These are phyloP conservation scores for Staurois parvus DNA, from an alignment of 2,797 vertebrate species.

Conservation along the genomic window DNA sequence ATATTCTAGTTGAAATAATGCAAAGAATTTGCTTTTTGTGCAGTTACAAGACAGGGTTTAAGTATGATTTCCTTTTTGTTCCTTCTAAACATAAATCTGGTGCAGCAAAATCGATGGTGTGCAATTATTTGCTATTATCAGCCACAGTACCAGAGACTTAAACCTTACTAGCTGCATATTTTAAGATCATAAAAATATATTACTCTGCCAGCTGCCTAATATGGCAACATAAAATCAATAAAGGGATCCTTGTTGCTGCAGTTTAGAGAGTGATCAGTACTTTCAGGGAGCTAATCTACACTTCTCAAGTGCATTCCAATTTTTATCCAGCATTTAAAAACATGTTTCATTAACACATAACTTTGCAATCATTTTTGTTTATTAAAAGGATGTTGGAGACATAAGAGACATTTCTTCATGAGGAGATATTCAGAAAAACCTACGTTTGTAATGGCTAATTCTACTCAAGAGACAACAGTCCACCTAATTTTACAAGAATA, in stretches of 20 bases:
- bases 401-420: no score
- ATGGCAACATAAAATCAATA: conserved; percentile 35
- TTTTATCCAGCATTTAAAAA: not conserved
- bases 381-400: no score
- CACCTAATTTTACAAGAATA: no score
- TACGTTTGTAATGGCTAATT: no score
- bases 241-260: conserved; percentile 8
- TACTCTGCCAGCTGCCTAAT: conserved; percentile 32
- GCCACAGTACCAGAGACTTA: not conserved
- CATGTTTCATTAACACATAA: no score
- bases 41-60: not conserved
- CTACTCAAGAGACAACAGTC: no score
- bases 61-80: not conserved
- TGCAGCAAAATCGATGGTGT: conserved; percentile 22
- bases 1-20: not conserved
- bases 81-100: conserved; percentile 3
- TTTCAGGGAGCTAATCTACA: conserved; percentile 28
- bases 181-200: conserved; percentile 38
- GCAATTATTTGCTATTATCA: conserved; percentile 41
- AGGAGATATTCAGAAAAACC: no score
- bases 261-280: conserved; percentile 37
- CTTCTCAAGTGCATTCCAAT: conserved; percentile 5
- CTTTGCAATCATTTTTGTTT: no score
- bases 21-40: not conserved
- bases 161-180: conserved; percentile 30